Conservation (phyloP, 2,113 vertebrate genomes). For the Macquaria australasica region DNA sequence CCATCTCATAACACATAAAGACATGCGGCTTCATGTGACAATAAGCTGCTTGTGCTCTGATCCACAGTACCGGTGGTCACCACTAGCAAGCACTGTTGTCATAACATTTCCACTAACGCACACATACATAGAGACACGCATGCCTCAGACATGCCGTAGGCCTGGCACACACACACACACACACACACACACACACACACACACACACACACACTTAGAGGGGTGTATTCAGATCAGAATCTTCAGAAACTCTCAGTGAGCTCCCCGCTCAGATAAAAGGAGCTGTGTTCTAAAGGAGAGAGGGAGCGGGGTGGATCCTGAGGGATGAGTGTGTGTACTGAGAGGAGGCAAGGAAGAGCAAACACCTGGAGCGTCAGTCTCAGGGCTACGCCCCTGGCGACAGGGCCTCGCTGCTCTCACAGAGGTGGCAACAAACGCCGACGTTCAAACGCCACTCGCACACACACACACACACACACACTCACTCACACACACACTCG, state of each 20-base stretch:
- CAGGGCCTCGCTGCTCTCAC: conserved; percentile 76
- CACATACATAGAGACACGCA: conserved; percentile 20
- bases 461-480: too few species aligned
- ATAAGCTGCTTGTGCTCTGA: conserved; percentile 33
- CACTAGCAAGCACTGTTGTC: conserved; percentile 84
- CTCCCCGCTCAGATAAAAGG: conserved; percentile 82
- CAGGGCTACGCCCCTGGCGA: conserved; percentile 85
- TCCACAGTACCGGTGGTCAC: conserved; percentile 73
- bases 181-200: conserved; percentile 32
- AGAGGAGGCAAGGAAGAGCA: conserved; percentile 81
- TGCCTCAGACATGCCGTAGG: conserved; percentile 59
- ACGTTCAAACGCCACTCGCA: conserved; percentile 71
- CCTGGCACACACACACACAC: conserved; percentile 13
- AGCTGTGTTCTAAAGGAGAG: conserved; percentile 74
- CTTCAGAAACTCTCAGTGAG: conserved; percentile 78
- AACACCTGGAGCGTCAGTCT: conserved; percentile 84
- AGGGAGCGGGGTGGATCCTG: conserved; percentile 74
- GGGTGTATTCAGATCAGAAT: conserved; percentile 78
- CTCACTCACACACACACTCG: conserved; percentile 31
- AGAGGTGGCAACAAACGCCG: conserved; percentile 78
- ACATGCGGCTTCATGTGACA: conserved; percentile 37
- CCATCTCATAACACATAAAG: conserved; percentile 33
- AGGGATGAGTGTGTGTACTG: conserved; percentile 76
- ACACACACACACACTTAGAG: conserved; percentile 58
- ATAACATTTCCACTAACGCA: conserved; percentile 51